These are phyloP conservation scores for Galago senegalensis DNA, from an alignment of 2,797 vertebrate genomes.

Conservation along the genomic window DNA sequence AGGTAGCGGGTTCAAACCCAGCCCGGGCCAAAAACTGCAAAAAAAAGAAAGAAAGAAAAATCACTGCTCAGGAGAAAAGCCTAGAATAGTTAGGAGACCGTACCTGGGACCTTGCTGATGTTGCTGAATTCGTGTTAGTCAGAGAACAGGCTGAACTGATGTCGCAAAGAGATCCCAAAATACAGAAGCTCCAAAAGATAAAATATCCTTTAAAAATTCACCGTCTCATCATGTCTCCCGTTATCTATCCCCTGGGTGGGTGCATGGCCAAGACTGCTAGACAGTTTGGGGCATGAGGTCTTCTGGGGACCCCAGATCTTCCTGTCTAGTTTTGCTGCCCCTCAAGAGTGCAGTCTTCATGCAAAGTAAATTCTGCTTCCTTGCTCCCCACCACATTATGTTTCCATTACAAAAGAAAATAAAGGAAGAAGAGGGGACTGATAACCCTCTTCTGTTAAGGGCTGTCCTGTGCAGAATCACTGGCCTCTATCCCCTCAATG, in stretches of 20 bases:
- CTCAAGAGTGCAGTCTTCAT: neutral
- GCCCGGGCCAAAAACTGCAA: no score
- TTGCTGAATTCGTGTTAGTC: neutral
- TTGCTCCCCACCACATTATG: neutral
- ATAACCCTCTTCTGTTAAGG: neutral
- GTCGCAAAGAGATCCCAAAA: neutral
- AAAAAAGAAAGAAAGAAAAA: no score
- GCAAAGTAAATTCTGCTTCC: neutral
- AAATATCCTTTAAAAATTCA: neutral
- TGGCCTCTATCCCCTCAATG: neutral
- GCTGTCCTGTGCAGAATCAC: neutral
- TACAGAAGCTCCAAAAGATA: neutral
- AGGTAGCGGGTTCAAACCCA: no score
- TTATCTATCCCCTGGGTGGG: neutral
- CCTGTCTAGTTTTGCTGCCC: neutral
- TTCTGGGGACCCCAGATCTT: neutral
- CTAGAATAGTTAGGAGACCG: neutral
- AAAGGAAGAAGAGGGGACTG: neutral
- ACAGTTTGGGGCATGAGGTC: neutral
- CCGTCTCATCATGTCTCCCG: neutral
- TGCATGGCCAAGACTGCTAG: neutral
- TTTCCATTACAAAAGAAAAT: neutral
- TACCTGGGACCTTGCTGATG: neutral
- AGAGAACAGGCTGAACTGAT: neutral
- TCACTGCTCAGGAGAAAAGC: neutral